Evolutionary conservation across 1,140 invertebrate genomes (phyloP), one percentile per base, ranked within the genome.

Genomic region (Leptinotarsa undecemlineata): DNA sequence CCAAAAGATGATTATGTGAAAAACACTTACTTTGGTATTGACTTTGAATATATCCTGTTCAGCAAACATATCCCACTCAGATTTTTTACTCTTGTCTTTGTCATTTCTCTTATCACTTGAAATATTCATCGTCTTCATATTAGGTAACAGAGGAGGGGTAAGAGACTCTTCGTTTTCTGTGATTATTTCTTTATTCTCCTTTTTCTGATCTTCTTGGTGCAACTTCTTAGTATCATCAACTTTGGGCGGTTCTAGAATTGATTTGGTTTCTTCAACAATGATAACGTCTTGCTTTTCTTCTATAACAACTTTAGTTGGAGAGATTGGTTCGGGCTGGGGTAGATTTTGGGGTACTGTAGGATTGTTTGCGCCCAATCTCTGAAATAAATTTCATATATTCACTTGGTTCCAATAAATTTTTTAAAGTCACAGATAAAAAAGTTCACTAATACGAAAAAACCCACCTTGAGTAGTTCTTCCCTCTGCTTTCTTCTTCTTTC

Each of bases 61-160:
- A 4, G 94, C 93, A 87, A 95, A 96, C 92, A 95, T 96, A 82
- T 95, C 94, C 90, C 93, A 92, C 80, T 92, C 90, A 67, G 90
- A 88, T 60, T 86, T 84, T 78, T 89, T 90, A 78, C 87, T 85
- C 82, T 86, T 82, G 4, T 82, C 82, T 71, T 85, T 85, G 21
- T 80, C 79, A 57, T 74, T 68, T 72, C 81, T 81, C 66, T 82
- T 81, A 71, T 82, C 75, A 77, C 69, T 77, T 72, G 74, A 69
- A 62, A 51, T 68, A 70, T 81, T 61, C 76, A 80, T 81, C 14
- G 75, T 57, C 79, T 84, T 84, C 84, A 85, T 85, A 68, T 80
- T 80, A 17, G 84, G 84, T 69, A 85, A 73, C 19, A 85, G 78
- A 5, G 85, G 85, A 17, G 85, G 84, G 8, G 85, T 84, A 68